Base-by-base conservation (phyloP, 2,888 invertebrate genomes). In the Leptinotarsa juncta region DNA sequence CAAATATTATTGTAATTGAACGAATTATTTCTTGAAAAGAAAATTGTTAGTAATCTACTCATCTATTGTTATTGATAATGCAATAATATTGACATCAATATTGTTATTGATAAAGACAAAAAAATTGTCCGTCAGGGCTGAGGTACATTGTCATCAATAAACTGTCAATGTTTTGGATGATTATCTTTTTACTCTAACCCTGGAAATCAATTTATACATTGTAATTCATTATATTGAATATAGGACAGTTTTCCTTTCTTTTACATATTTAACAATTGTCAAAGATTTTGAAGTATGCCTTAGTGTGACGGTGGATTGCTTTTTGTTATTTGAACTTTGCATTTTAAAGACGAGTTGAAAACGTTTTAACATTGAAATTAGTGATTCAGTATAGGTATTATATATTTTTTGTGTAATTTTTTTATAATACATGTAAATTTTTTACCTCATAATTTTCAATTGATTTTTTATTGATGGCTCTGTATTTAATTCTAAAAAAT, bases 51-150 rank as follows among this genome's bases (percentile, higher is more conserved):
- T 74, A 68, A 42, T 50, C 65, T 71, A 71, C 71, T 74, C 65
- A 71, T 68, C 49, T 60, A 69, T 72, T 75, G 72, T 75, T 75
- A 70, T 68, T 75, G 69, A 75, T 75, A 72, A 72, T 70, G 75
- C 76, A 76, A 73, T 76, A 66, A 66, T 71, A 55, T 71, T 71
- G 53, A 32, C 66, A 55, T 66, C 67, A 23, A 67, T 62, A 49
- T 48, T 70, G 70, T 70, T 70, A 62, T 42, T 57, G 48, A 70
- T 60, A 60, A 70, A 70, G 50, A 50, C n/a, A 20, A 60, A 70
- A 70, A 70, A 55, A 69, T 42, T 57, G 32, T 42, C 62, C 10
- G 62, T 32, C 7, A 42, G n/a, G 42, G 42, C 62, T 42, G 32
- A n/a, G 10, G 62, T 62, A 62, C 62, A 62, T 26, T 62, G 62